A percentile compares a stretch with the other conserved stretches of the same genome.
phyloP scores from a whole-genome alignment of 2,113 vertebrate species.

The Ciconia boyciana region DNA sequence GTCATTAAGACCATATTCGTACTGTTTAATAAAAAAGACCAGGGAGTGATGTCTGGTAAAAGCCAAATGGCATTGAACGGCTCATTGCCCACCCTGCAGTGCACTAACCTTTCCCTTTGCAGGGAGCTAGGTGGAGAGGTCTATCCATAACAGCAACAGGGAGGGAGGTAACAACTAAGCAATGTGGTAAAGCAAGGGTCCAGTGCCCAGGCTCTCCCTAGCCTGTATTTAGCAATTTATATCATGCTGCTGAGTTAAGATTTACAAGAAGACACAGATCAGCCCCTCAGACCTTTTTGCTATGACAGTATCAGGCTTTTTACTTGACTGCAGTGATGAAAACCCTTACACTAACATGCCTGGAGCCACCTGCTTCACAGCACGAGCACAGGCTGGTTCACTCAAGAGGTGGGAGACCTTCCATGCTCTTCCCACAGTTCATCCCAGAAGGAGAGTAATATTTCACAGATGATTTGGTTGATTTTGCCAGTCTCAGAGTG shows the following conservation, averaged over 20 bases:
- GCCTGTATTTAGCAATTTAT: neutral
- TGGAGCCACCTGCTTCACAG: neutral
- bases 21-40: neutral
- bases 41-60: neutral
- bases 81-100: neutral
- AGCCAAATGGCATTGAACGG: neutral
- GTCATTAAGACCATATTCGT: neutral
- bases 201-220: neutral
- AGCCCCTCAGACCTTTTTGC: neutral
- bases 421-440: neutral
- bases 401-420: neutral
- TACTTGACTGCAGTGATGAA: neutral
- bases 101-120: neutral
- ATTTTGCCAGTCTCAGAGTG: neutral
- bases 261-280: neutral
- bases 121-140: neutral
- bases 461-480: neutral
- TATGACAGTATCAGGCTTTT: neutral
- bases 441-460: neutral
- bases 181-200: neutral
- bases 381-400: neutral
- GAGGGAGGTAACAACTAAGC: neutral
- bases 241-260: neutral
- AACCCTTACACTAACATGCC: neutral
- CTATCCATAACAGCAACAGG: neutral